A percentile compares a stretch with the other conserved stretches of the same genome.
Conservation (phyloP, 2,113 vertebrate genomes). For the Brachirus orientalis region DNA sequence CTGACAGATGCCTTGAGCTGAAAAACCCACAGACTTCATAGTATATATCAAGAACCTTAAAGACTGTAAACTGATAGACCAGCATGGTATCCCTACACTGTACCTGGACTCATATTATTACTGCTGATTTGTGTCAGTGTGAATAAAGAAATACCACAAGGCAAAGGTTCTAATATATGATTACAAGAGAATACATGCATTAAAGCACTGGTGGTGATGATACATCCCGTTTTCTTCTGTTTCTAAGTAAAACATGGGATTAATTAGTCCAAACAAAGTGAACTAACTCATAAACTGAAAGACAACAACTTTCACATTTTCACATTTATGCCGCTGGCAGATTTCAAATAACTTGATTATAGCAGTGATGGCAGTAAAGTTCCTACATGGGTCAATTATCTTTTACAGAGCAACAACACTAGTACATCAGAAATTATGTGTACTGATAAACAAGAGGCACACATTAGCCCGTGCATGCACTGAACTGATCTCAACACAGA, state of each 20-base stretch:
- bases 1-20: too few relatives aligned
- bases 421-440: constrained; percentile 1
- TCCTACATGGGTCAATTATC: constrained; percentile 33
- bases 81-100: too few relatives aligned
- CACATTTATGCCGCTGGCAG: constrained; percentile 2
- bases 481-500: background rate
- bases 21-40: too few relatives aligned
- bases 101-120: too few relatives aligned
- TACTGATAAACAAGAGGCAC: background rate
- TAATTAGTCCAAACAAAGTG: constrained; percentile 8
- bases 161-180: background rate
- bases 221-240: background rate
- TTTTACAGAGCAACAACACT: constrained; percentile 19
- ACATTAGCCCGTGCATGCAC: too few relatives aligned
- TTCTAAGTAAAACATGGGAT: constrained; percentile 7
- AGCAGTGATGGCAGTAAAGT: background rate
- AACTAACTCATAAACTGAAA: background rate
- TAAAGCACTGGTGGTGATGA: background rate
- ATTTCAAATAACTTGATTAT: constrained; percentile 3
- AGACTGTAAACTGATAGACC: too few relatives aligned
- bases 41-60: too few relatives aligned
- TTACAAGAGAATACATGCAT: background rate
- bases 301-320: constrained; percentile 3
- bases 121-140: too few relatives aligned
- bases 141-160: too few relatives aligned